These are phyloP conservation scores for Musca domestica DNA, from an alignment of 1,140 invertebrate genomes.

Conservation along the genomic window DNA sequence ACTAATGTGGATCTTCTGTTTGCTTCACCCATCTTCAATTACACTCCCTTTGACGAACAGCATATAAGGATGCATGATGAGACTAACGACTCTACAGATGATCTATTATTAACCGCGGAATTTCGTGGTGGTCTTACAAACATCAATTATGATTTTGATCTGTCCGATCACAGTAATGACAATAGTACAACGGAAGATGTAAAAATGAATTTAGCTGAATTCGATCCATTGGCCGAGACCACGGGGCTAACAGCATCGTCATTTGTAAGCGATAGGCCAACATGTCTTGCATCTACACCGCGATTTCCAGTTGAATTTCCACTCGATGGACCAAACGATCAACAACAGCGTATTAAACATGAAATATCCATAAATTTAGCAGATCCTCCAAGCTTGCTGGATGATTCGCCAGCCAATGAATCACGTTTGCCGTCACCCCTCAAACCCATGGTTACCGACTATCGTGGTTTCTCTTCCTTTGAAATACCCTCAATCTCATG, in stretches of 20 bases:
- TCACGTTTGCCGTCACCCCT: conserved; percentile 65
- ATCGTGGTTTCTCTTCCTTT: conserved; percentile 67
- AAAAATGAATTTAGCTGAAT: conserved; percentile 51
- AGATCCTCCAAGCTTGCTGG: conserved; percentile 47
- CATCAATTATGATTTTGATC: conserved; percentile 71
- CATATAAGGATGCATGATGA: conserved; percentile 53
- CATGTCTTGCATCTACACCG: too few species aligned
- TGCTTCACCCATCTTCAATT: conserved; percentile 57
- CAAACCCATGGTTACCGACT: conserved; percentile 60
- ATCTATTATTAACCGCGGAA: conserved; percentile 54
- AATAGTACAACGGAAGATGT: conserved; percentile 64
- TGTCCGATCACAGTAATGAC: conserved; percentile 68
- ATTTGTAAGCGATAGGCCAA: conserved; percentile 40
- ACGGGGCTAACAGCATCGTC: conserved; percentile 25
- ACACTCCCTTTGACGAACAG: conserved; percentile 55
- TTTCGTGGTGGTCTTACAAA: conserved; percentile 62
- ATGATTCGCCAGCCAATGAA: conserved; percentile 58
- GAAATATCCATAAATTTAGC: conserved; percentile 45
- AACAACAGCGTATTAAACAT: not conserved
- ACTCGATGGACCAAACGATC: not conserved
- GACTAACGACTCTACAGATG: conserved; percentile 59
- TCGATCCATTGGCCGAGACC: conserved; percentile 47
- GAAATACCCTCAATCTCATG: conserved; percentile 72
- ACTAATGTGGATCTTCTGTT: conserved; percentile 56
- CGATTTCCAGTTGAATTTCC: not conserved